phyloP scores from a whole-genome alignment of 1,140 invertebrate genomes.

The Drosophila pachea region DNA sequence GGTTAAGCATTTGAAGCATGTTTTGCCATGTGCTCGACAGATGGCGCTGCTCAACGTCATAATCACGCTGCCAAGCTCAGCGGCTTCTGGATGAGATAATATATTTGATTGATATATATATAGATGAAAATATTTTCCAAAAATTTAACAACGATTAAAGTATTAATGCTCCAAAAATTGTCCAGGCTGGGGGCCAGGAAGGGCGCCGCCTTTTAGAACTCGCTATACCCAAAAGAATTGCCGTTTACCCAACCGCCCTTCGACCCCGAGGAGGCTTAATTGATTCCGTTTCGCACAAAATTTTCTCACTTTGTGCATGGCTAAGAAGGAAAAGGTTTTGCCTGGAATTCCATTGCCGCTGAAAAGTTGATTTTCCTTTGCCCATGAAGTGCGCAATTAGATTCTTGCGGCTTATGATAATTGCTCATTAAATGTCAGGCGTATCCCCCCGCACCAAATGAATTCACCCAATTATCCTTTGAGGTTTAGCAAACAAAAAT shows the following conservation, averaged over 20 bases:
- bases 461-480: slow-evolving; percentile 53
- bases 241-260: neutral
- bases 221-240: neutral
- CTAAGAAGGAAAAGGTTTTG: neutral
- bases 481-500: slow-evolving; percentile 27
- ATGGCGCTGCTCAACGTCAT: neutral
- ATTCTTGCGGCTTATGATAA: slow-evolving; percentile 28
- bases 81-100: too few species aligned
- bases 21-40: neutral
- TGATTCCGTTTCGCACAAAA: neutral
- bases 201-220: too few species aligned
- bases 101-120: too few species aligned
- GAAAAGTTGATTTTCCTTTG: neutral
- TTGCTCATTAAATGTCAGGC: slow-evolving; percentile 35
- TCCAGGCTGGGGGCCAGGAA: too few species aligned
- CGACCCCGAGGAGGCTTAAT: neutral
- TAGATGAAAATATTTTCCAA: too few species aligned
- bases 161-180: too few species aligned
- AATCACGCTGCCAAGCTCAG: too few species aligned
- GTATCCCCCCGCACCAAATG: slow-evolving; percentile 10
- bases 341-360: neutral
- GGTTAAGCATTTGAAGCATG: slow-evolving; percentile 18
- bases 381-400: slow-evolving; percentile 27
- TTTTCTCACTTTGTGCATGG: neutral
- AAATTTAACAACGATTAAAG: too few species aligned